These are phyloP conservation scores for Mionectes olivaceus DNA, from an alignment of 2,797 vertebrate species.

Conservation along the genomic window DNA sequence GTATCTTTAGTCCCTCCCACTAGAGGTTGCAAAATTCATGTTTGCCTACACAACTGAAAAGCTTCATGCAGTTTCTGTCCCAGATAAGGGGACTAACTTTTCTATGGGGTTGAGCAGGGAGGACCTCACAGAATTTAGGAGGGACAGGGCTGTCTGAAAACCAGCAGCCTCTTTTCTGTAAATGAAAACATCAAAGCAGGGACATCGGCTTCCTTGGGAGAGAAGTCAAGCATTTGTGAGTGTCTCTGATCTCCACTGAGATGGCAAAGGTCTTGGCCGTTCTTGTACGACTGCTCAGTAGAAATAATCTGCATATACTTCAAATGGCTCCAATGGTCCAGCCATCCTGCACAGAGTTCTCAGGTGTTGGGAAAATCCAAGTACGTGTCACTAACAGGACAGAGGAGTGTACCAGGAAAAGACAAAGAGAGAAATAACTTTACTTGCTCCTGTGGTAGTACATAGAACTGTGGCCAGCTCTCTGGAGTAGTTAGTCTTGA, in stretches of 20 bases:
- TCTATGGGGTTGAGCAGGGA: neutral
- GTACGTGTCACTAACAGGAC: neutral
- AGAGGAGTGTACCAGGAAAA: neutral
- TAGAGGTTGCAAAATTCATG: neutral
- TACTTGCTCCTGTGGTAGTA: neutral
- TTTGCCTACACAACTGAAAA: neutral
- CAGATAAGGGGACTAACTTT: neutral
- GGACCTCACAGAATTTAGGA: neutral
- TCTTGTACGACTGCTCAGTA: neutral
- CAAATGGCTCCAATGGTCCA: neutral
- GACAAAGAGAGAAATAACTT: neutral
- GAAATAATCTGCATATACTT: neutral
- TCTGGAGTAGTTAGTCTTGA: neutral
- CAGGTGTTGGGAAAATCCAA: neutral
- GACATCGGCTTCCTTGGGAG: neutral
- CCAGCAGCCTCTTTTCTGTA: neutral
- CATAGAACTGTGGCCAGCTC: neutral
- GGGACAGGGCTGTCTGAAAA: neutral
- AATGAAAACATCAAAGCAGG: neutral
- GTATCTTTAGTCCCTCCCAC: neutral
- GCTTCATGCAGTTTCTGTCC: neutral
- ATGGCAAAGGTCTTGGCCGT: neutral
- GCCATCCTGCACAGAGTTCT: neutral
- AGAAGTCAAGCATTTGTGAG: neutral
- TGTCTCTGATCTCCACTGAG: neutral